Conservation (phyloP, 2,797 vertebrate species). For the Naso thynnoides region DNA sequence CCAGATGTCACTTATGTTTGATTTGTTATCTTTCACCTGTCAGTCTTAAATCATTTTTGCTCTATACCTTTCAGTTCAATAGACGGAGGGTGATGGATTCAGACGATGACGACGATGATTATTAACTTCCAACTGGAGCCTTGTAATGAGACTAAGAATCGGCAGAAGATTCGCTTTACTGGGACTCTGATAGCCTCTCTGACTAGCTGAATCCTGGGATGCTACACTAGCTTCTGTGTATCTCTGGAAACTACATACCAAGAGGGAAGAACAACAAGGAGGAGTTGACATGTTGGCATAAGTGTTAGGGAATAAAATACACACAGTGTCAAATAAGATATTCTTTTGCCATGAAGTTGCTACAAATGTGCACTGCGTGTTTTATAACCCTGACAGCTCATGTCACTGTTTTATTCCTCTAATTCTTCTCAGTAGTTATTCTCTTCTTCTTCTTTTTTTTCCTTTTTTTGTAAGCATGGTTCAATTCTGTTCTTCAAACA, state of each 20-base stretch:
- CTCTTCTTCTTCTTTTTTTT: too few species aligned
- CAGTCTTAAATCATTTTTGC: not conserved
- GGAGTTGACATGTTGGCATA: conserved; percentile 37
- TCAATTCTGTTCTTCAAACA: conserved; percentile 46
- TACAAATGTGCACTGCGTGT: conserved; percentile 48
- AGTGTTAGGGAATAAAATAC: conserved; percentile 20
- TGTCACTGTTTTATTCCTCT: conserved; percentile 41
- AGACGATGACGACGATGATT: conserved; percentile 95
- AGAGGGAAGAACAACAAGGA: conserved; percentile 56
- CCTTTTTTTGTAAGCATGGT: conserved; percentile 44
- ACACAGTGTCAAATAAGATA: conserved; percentile 31
- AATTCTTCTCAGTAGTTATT: conserved; percentile 30
- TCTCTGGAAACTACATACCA: conserved; percentile 54
- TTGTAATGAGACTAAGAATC: conserved; percentile 42
- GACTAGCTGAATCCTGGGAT: conserved; percentile 55
- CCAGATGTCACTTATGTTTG: not conserved
- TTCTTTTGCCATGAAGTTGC: conserved; percentile 41
- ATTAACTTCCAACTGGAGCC: conserved; percentile 64
- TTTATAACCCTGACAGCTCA: conserved; percentile 42
- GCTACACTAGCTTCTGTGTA: conserved; percentile 42
- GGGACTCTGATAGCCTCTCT: conserved; percentile 60
- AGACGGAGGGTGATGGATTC: conserved; percentile 97
- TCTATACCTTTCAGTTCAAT: conserved; percentile 89
- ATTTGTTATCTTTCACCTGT: conserved; percentile 11
- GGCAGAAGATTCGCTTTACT: conserved; percentile 40